Conservation (phyloP, 1,140 invertebrate species). For the Radopholus similis region DNA sequence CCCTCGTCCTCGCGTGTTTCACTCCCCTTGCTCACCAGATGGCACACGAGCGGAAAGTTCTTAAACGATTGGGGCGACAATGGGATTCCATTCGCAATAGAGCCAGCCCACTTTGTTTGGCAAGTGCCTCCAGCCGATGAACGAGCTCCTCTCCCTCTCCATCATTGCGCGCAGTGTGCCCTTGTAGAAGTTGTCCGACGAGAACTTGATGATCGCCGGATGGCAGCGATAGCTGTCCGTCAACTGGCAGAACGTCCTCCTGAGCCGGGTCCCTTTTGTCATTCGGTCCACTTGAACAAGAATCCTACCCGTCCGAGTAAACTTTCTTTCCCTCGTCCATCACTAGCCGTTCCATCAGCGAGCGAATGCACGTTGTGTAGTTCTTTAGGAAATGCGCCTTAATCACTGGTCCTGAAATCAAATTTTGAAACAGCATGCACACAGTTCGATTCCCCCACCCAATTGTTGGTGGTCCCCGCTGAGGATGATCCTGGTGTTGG, state of each 20-base stretch:
- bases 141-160: constrained; percentile 5
- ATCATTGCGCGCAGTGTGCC: constrained; percentile 11
- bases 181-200: constrained; percentile 30
- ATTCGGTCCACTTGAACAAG: not conserved
- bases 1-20: constrained; percentile 61
- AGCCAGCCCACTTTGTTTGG: constrained; percentile 10
- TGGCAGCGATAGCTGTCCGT: constrained; percentile 39
- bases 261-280: constrained; percentile 13
- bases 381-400: constrained; percentile 62
- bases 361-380: constrained; percentile 10
- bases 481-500: constrained; percentile 67
- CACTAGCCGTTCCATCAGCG: constrained; percentile 29
- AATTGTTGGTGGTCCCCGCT: constrained; percentile 87
- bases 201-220: constrained; percentile 25
- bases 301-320: constrained; percentile 23
- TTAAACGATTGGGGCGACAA: constrained; percentile 10
- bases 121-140: constrained; percentile 9
- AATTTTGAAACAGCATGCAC: not conserved
- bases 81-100: constrained; percentile 16
- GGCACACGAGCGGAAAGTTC: constrained; percentile 40
- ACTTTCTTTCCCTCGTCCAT: not conserved
- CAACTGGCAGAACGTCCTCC: constrained; percentile 24
- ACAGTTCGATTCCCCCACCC: constrained; percentile 71
- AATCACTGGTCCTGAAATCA: constrained; percentile 9
- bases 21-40: constrained; percentile 17